These are phyloP conservation scores for Diorhabda elongata DNA, from an alignment of 1,140 invertebrate genomes.

Conservation along the genomic window DNA sequence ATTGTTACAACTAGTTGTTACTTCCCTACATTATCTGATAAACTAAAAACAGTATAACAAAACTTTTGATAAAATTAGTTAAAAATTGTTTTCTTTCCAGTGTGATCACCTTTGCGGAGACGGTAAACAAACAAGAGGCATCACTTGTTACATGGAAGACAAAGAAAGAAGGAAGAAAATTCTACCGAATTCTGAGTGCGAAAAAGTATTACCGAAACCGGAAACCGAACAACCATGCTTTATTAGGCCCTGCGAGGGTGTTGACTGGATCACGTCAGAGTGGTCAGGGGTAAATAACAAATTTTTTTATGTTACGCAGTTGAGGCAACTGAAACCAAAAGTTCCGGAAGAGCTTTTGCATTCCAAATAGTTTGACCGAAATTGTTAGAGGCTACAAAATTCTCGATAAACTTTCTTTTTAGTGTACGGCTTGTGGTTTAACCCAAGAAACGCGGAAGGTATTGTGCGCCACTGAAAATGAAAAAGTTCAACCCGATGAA, in stretches of 20 bases:
- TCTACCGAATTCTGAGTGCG: conserved; percentile 67
- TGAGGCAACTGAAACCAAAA: too few relatives aligned
- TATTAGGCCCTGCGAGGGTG: conserved; percentile 79
- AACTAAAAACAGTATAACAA: too few relatives aligned
- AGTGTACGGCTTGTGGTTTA: conserved; percentile 55
- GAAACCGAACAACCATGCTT: conserved; percentile 66
- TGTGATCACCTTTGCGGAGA: conserved; percentile 85
- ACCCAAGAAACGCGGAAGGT: conserved; percentile 69
- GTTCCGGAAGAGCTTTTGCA: too few relatives aligned
- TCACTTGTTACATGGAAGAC: conserved; percentile 71
- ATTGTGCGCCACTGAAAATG: conserved; percentile 68
- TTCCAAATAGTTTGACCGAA: background rate
- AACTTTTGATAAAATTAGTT: too few relatives aligned
- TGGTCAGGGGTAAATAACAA: conserved; percentile 78
- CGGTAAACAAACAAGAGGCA: conserved; percentile 69
- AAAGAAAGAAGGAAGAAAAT: conserved; percentile 61
- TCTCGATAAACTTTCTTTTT: conserved; percentile 16
- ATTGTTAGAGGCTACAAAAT: background rate
- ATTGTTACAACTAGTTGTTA: too few relatives aligned
- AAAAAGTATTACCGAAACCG: conserved; percentile 60
- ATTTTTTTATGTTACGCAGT: too few relatives aligned
- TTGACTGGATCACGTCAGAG: conserved; percentile 84
- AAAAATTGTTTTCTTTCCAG: conserved; percentile 47
- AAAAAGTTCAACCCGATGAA: conserved; percentile 67
- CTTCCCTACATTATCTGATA: too few relatives aligned